Conservation (phyloP, 2,113 vertebrate genomes). For the Lophotis ruficrista region DNA sequence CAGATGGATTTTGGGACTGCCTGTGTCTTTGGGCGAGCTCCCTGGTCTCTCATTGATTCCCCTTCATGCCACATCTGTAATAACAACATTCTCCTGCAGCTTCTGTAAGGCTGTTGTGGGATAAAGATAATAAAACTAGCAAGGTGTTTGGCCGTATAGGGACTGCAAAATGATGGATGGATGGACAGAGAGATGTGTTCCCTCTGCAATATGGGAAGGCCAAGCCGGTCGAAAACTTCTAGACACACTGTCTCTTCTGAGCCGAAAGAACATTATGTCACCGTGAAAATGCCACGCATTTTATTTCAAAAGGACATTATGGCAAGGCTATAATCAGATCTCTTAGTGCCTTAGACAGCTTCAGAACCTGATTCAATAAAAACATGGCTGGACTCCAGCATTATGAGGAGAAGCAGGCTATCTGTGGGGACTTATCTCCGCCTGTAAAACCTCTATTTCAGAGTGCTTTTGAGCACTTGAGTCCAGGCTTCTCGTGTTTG, state of each 20-base stretch:
- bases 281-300: slow-evolving; percentile 18
- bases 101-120: background rate
- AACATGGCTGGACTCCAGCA: slow-evolving; percentile 42
- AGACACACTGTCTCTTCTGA: slow-evolving; percentile 6
- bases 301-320: slow-evolving; percentile 58
- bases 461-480: background rate
- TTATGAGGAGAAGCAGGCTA: slow-evolving; percentile 32
- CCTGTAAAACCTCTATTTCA: background rate
- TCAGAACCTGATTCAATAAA: slow-evolving; percentile 59
- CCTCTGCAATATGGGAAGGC: background rate
- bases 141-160: background rate
- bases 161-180: background rate
- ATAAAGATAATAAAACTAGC: background rate
- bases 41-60: background rate
- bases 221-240: background rate
- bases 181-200: background rate
- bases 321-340: slow-evolving; percentile 53
- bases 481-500: background rate
- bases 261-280: slow-evolving; percentile 17
- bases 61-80: background rate
- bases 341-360: slow-evolving; percentile 53
- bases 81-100: background rate
- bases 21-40: background rate
- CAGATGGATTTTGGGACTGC: background rate
- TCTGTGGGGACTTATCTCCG: slow-evolving; percentile 3